Evolutionary conservation across 1,140 invertebrate genomes (phyloP).

Genomic region (Heliothis virescens): DNA sequence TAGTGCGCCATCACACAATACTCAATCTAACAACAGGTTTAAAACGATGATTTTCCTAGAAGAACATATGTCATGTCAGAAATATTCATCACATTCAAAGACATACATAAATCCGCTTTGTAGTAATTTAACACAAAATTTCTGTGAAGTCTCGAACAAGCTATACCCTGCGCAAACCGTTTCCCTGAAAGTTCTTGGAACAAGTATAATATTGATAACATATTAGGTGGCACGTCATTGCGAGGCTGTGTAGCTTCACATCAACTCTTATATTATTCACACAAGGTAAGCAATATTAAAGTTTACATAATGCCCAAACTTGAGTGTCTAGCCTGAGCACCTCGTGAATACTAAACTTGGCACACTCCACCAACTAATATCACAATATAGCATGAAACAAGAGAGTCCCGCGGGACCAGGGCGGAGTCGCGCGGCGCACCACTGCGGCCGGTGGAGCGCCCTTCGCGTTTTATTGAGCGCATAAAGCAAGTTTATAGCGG

Average conservation of each 20-base stretch:
- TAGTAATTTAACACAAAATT: too few relatives aligned
- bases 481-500: slow-evolving; percentile 40
- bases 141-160: too few relatives aligned
- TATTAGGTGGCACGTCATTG: not conserved
- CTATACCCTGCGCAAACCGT: too few relatives aligned
- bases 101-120: too few relatives aligned
- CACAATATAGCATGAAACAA: slow-evolving; percentile 25
- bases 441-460: not conserved
- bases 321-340: not conserved
- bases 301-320: slow-evolving; percentile 10
- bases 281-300: not conserved
- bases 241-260: not conserved
- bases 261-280: not conserved
- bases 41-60: too few relatives aligned
- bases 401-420: not conserved
- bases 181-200: too few relatives aligned
- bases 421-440: not conserved
- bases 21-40: too few relatives aligned
- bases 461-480: slow-evolving; percentile 36
- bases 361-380: not conserved
- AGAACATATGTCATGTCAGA: too few relatives aligned
- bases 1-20: too few relatives aligned
- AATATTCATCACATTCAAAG: too few relatives aligned
- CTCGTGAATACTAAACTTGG: slow-evolving; percentile 8
- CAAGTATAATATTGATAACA: not conserved